Evolutionary conservation across 1,140 invertebrate genomes (phyloP), one percentile per base, ranked within the genome.

Genomic region (Ostrea edulis): DNA sequence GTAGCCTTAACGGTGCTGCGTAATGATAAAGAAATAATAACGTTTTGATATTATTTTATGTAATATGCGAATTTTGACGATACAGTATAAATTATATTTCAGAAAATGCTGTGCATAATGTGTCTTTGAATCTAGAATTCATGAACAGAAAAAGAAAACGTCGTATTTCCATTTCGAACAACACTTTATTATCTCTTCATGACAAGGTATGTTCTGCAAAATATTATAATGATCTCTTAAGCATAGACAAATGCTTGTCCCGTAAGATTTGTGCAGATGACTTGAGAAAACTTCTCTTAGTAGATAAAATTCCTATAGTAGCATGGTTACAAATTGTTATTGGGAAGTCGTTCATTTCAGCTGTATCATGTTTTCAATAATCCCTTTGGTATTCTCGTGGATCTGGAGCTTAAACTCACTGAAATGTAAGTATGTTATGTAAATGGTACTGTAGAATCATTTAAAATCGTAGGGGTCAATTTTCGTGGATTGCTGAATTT

Each of bases 361-460:
- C 12, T 71, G 68, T 71, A 35, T 29, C 11, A n/a, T 25, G 14
- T 71, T 35, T 71, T 71, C 68, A 71, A 71, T 12, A 25, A 71
- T 11, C 68, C 68, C 68, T 71, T 25, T 25, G 68, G 68, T 71
- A 71, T 71, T 29, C 68, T 71, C 25, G 22, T 29, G n/a, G 68
- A 71, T 29, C 12, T 71, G 4, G 68, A 25, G 9, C 22, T 71
- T 29, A 25, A 14, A 29, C 2, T 71, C n/a, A 71, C 29, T 3
- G 22, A 25, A 71, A 29, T 25, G 68, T 71, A 29, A 12, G 68
- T 71, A 29, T 8, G 35, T 44, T 44, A n/a, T 44, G 2, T 44
- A 44, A 5, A 44, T 44, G 35, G n/a, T n/a, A n/a, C n/a, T n/a
- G n/a, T n/a, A n/a, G n/a, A n/a, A n/a, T n/a, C n/a, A n/a, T n/a